These are phyloP conservation scores for Apodemia duryi DNA, from an alignment of 2,888 invertebrate species.

Conservation along the genomic window DNA sequence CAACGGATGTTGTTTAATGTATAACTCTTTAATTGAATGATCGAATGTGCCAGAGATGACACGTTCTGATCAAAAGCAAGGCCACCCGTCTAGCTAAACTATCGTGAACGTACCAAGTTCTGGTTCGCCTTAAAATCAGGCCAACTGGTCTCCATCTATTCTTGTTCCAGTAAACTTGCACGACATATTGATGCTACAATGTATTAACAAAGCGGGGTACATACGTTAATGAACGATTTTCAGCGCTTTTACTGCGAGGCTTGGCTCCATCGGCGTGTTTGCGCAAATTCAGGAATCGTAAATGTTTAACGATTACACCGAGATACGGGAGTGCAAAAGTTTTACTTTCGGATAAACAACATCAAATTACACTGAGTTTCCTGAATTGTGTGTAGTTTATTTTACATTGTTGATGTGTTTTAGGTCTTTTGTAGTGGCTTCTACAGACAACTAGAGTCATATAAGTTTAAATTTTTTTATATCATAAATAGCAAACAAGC, in stretches of 20 bases:
- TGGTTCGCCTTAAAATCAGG: conserved; percentile 58
- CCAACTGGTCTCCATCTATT: conserved; percentile 62
- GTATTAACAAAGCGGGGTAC: conserved; percentile 47
- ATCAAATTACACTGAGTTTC: conserved; percentile 9
- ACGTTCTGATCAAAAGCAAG: conserved; percentile 55
- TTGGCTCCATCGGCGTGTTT: conserved; percentile 40
- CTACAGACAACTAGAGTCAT: no score
- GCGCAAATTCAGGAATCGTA: conserved; percentile 47
- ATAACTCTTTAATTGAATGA: conserved; percentile 15
- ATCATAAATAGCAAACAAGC: no score
- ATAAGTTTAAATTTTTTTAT: no score
- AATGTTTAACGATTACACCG: conserved; percentile 45
- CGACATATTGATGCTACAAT: conserved; percentile 61
- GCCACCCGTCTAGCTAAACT: conserved; percentile 45
- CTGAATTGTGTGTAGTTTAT: not conserved
- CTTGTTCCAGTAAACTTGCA: conserved; percentile 51
- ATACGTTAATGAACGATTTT: conserved; percentile 40
- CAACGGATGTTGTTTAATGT: conserved; percentile 20
- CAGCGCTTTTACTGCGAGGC: conserved; percentile 38
- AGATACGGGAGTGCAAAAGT: conserved; percentile 23
- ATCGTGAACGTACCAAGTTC: conserved; percentile 43
- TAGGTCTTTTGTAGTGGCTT: no score
- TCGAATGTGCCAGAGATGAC: conserved; percentile 16
- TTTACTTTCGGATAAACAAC: conserved; percentile 19
- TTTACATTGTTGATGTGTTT: not conserved